Evolutionary conservation across 2,888 invertebrate species (phyloP), one percentile per base, ranked within the genome.

Genomic region (Acronicta psi): DNA sequence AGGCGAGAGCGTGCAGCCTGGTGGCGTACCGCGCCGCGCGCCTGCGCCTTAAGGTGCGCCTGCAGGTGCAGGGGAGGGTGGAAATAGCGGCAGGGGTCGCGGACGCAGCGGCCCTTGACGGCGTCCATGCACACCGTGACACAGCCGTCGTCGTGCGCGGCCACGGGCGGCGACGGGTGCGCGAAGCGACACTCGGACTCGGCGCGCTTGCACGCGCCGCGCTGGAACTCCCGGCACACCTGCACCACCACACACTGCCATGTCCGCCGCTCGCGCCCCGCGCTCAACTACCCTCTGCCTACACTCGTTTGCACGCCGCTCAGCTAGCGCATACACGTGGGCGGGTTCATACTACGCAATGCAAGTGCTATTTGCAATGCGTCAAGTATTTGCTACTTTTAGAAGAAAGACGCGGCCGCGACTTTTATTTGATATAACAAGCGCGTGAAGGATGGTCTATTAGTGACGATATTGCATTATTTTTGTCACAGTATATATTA

Each of bases 101-200:
- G 98, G 96, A 97, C 97, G 97, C 99, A 99, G 97, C 98, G 97
- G 96, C 98, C 98, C 97, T 98, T 98, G 96, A 99, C 97, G 96
- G 98, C 98, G 97, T 99, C 99, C 98, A 99, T 99, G 98, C 99
- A 99, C 96, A 99, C 98, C 96, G 98, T 98, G 96, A 99, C 98
- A 95, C 98, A 97, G 97, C 98, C 98, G 97, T 99, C 99, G 95
- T 97, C 97, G 96, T 98, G 98, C 95, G 98, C 97, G 95, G 97
- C 97, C 95, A 98, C 98, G 95, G 98, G 97, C 95, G 98, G 97
- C 95, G 98, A 97, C 95, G 99, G 99, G 96, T 99, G 99, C 96
- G 99, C 99, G 97, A 98, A 99, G 96, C 98, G 98, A 97, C 99
- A 99, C 96, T 99, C 99, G 94, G 97, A 96, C 96, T 98, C 98